Percentiles rank a stretch among this genome's conserved stretches.
These are phyloP conservation scores for Thamnophis sirtalis DNA, from an alignment of 2,113 vertebrate genomes.

Conservation along the genomic window DNA sequence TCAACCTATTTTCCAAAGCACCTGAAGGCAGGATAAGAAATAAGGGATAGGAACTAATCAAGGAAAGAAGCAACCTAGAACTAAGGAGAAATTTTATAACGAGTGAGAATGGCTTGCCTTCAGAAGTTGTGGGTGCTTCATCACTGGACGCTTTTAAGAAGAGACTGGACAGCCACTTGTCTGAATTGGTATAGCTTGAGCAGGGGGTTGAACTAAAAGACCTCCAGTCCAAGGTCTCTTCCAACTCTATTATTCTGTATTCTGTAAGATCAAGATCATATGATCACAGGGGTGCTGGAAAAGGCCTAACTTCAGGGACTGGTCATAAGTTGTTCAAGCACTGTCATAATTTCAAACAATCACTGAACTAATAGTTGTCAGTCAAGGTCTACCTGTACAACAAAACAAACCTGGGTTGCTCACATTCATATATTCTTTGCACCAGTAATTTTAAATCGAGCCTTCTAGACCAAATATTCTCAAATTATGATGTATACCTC, in stretches of 20 bases:
- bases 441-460: neutral
- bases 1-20: neutral
- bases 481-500: neutral
- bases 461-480: neutral
- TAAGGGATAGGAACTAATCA: neutral
- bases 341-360: neutral
- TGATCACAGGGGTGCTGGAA: neutral
- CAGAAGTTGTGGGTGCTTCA: neutral
- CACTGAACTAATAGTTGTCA: neutral
- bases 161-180: neutral
- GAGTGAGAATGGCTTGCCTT: neutral
- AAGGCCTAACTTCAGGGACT: neutral
- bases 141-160: neutral
- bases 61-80: neutral
- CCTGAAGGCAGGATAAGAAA: neutral
- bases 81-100: neutral
- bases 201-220: neutral
- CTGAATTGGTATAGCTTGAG: neutral
- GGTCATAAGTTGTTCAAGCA: neutral
- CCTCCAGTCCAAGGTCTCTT: neutral
- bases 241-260: neutral
- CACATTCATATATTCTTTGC: neutral
- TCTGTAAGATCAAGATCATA: neutral
- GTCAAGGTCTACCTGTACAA: neutral
- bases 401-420: neutral